A percentile compares a stretch with the other conserved stretches of the same genome.
Evolutionary conservation across 2,888 invertebrate species (phyloP).

Genomic region (Acrocyrtus sp.): DNA sequence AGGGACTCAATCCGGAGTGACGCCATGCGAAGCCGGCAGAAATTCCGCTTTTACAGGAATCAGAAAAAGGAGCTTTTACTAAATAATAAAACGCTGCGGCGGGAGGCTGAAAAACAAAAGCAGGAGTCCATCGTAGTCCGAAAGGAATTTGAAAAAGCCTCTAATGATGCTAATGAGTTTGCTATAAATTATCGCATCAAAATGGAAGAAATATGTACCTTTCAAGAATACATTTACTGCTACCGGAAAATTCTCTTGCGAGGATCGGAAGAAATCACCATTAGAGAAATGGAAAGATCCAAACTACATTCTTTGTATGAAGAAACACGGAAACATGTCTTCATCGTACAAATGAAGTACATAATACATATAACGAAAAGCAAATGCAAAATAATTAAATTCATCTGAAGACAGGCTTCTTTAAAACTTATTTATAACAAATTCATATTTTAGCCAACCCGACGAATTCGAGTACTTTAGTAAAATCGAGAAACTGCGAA

Average conservation of each 20-base stretch:
- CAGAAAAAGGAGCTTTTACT: slow-evolving; percentile 55
- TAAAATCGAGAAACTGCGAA: slow-evolving; percentile 53
- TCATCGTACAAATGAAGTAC: slow-evolving; percentile 57
- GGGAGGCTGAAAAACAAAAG: slow-evolving; percentile 51
- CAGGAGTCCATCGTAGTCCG: slow-evolving; percentile 43
- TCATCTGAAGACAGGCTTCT: neutral
- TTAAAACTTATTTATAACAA: neutral
- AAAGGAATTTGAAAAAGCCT: slow-evolving; percentile 49
- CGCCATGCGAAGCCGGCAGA: slow-evolving; percentile 53
- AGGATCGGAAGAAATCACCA: slow-evolving; percentile 52
- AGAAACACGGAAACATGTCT: slow-evolving; percentile 56
- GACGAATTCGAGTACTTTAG: slow-evolving; percentile 50
- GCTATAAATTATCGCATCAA: slow-evolving; percentile 54
- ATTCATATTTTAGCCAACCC: slow-evolving; percentile 49
- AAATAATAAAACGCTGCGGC: slow-evolving; percentile 49
- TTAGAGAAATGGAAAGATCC: slow-evolving; percentile 56
- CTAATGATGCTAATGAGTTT: slow-evolving; percentile 36
- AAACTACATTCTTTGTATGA: slow-evolving; percentile 50
- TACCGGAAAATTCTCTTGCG: slow-evolving; percentile 54
- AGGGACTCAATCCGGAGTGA: slow-evolving; percentile 57
- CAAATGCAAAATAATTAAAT: too few species aligned
- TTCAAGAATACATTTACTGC: slow-evolving; percentile 57
- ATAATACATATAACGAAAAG: neutral
- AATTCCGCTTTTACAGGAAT: slow-evolving; percentile 46
- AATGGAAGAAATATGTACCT: slow-evolving; percentile 59